These are phyloP conservation scores for Tetramorium parvispinum DNA, from an alignment of 1,140 invertebrate species.

Conservation along the genomic window DNA sequence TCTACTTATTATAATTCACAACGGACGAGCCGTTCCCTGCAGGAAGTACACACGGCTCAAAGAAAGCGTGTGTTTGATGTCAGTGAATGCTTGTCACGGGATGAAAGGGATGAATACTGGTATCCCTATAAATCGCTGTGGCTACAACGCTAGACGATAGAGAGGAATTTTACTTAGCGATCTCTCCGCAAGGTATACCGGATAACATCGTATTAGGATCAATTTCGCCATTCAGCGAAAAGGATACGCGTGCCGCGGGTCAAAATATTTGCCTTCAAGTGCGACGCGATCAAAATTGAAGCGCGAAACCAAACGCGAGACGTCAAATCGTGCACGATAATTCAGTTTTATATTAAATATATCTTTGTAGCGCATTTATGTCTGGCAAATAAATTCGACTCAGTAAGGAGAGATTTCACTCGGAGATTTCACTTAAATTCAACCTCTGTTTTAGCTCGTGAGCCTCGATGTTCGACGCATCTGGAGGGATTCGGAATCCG, in stretches of 20 bases:
- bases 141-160: slow-evolving; percentile 35
- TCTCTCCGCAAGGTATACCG: neutral
- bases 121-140: slow-evolving; percentile 50
- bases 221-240: neutral
- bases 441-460: neutral
- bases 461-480: neutral
- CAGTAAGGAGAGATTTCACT: neutral
- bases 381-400: neutral
- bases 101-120: slow-evolving; percentile 58
- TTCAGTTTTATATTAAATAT: neutral
- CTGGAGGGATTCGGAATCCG: neutral
- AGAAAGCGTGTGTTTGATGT: slow-evolving; percentile 42
- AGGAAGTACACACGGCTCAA: slow-evolving; percentile 54
- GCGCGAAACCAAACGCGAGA: neutral
- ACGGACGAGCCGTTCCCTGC: slow-evolving; percentile 52
- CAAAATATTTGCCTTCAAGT: neutral
- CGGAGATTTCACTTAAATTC: slow-evolving; percentile 20
- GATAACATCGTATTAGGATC: slow-evolving; percentile 10
- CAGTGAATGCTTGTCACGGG: slow-evolving; percentile 46
- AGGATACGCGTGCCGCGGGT: neutral
- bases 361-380: neutral
- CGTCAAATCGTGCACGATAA: neutral
- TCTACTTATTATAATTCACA: slow-evolving; percentile 50
- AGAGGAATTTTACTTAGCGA: slow-evolving; percentile 19
- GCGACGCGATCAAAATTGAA: neutral